Evolutionary conservation across 2,797 vertebrate genomes (phyloP).

Genomic region (Gymnothorax javanicus): DNA sequence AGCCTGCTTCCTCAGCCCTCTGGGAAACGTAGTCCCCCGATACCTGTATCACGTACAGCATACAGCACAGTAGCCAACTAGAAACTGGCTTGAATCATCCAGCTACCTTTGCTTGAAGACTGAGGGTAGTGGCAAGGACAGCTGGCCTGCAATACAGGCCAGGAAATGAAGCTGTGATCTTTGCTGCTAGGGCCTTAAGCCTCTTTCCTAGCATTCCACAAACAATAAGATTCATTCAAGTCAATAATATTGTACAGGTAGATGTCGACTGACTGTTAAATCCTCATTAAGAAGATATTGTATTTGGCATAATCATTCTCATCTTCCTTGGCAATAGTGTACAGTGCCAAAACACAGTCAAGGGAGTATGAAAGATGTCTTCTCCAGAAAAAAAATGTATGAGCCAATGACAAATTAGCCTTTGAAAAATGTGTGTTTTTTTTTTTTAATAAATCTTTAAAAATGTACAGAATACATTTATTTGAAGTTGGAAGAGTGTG

Average conservation of each 20-base stretch:
- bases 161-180: not conserved
- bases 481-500: too few relatives aligned
- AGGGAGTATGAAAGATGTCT: too few relatives aligned
- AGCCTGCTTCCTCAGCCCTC: not conserved
- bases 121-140: not conserved
- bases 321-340: too few relatives aligned
- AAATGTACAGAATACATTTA: too few relatives aligned
- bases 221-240: not conserved
- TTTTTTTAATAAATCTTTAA: too few relatives aligned
- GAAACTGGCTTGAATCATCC: not conserved
- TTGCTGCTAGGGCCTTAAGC: not conserved
- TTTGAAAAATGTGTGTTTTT: too few relatives aligned
- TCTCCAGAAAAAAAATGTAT: too few relatives aligned
- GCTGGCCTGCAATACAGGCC: not conserved
- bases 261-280: too few relatives aligned
- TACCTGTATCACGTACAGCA: not conserved
- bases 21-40: constrained; percentile 23
- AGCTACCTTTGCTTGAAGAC: not conserved
- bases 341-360: not conserved
- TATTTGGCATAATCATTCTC: too few relatives aligned
- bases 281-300: too few relatives aligned
- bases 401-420: too few relatives aligned
- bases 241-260: too few relatives aligned
- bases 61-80: not conserved
- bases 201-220: not conserved